A percentile compares a stretch with the other conserved stretches of the same genome.
These are phyloP conservation scores for Gymnocypris eckloni DNA, from an alignment of 2,797 vertebrate genomes.

Conservation along the genomic window DNA sequence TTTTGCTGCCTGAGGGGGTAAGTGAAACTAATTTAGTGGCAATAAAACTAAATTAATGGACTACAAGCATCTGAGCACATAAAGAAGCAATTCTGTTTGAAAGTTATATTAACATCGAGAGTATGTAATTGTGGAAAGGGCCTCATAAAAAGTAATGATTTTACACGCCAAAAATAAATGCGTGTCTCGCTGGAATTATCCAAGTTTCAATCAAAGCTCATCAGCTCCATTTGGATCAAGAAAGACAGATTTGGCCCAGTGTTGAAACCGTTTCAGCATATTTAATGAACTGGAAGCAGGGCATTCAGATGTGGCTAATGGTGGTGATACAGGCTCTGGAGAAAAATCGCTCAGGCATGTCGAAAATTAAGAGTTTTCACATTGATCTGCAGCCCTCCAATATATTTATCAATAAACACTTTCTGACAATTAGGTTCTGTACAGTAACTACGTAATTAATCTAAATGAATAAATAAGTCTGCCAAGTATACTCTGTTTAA, in stretches of 20 bases:
- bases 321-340: slow-evolving; percentile 30
- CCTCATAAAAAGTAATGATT: slow-evolving; percentile 80
- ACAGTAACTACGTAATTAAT: slow-evolving; percentile 15
- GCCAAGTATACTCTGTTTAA: not conserved
- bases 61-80: slow-evolving; percentile 80
- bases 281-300: slow-evolving; percentile 60
- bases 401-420: slow-evolving; percentile 16
- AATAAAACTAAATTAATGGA: slow-evolving; percentile 87
- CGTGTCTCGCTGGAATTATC: slow-evolving; percentile 67
- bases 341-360: slow-evolving; percentile 38
- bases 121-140: slow-evolving; percentile 77
- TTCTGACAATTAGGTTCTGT: slow-evolving; percentile 25
- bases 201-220: slow-evolving; percentile 69
- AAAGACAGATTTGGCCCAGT: slow-evolving; percentile 49
- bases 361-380: slow-evolving; percentile 25
- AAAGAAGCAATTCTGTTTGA: slow-evolving; percentile 79
- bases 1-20: slow-evolving; percentile 77
- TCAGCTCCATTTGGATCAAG: slow-evolving; percentile 65
- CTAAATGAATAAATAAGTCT: not conserved
- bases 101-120: slow-evolving; percentile 81
- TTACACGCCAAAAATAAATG: slow-evolving; percentile 78
- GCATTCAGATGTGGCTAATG: slow-evolving; percentile 50
- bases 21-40: slow-evolving; percentile 82
- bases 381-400: slow-evolving; percentile 24
- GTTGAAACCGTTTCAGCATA: slow-evolving; percentile 54